Percentiles rank a stretch among this genome's conserved stretches.
Evolutionary conservation across 2,797 vertebrate species (phyloP).

Genomic region (Tamandua tetradactyla): DNA sequence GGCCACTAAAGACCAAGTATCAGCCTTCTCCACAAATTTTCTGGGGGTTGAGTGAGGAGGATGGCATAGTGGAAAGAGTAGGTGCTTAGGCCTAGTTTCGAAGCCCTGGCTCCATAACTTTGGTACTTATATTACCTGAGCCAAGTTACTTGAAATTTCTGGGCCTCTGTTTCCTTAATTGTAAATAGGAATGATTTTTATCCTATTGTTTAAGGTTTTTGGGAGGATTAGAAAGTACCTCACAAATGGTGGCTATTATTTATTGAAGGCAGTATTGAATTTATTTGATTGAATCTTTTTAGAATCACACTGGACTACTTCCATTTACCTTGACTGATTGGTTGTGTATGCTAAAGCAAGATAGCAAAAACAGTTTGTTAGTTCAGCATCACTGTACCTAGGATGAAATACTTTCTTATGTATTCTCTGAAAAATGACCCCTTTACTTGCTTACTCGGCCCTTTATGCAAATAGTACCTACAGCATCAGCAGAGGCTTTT

Average conservation of each 20-base stretch:
- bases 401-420: constrained; percentile 28
- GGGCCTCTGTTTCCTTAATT: neutral
- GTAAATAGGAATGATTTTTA: neutral
- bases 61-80: neutral
- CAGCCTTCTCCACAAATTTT: neutral
- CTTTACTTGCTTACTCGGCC: constrained; percentile 65
- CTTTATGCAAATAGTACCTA: constrained; percentile 55
- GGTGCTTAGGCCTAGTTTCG: neutral
- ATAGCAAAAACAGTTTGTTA: neutral
- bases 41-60: neutral
- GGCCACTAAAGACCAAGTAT: neutral
- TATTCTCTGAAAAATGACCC: constrained; percentile 58
- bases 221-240: constrained; percentile 7
- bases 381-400: neutral
- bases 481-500: constrained; percentile 56
- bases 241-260: constrained; percentile 1
- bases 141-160: neutral
- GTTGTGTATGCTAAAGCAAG: neutral
- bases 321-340: neutral
- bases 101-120: neutral
- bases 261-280: neutral
- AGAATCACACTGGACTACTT: neutral
- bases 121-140: neutral
- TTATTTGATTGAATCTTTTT: neutral
- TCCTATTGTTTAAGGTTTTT: neutral